Conservation (phyloP, 2,888 invertebrate genomes). For the Drosophila imparisetae region DNA sequence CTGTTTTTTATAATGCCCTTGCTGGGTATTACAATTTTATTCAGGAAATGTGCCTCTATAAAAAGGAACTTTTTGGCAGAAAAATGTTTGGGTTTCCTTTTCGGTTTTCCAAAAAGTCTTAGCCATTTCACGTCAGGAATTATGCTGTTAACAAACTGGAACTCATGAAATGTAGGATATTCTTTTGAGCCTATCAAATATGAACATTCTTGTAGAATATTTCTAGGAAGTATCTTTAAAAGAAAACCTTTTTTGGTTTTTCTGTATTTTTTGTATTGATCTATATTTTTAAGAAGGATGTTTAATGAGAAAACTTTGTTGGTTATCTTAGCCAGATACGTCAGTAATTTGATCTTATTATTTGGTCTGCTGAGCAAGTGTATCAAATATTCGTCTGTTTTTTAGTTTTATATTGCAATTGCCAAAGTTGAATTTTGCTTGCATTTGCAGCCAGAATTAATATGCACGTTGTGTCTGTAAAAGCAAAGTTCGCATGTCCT, state of each 20-base stretch:
- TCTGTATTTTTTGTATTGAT: not conserved
- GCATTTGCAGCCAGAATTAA: slow-evolving; percentile 54
- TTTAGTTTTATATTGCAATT: slow-evolving; percentile 19
- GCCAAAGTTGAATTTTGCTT: slow-evolving; percentile 30
- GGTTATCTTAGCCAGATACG: not conserved
- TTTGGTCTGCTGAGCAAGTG: not conserved
- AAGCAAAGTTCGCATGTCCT: slow-evolving; percentile 17
- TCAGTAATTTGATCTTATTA: not conserved
- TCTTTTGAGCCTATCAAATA: not conserved
- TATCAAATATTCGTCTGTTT: not conserved
- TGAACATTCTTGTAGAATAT: not conserved
- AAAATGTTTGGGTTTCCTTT: not conserved
- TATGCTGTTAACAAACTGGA: not conserved
- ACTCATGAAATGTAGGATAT: not conserved
- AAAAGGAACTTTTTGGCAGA: not conserved
- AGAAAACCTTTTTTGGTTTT: not conserved
- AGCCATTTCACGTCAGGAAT: not conserved
- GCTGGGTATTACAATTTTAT: not conserved
- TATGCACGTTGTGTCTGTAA: slow-evolving; percentile 53
- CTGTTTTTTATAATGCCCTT: slow-evolving; percentile 12
- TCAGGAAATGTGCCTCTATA: not conserved
- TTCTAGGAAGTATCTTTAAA: not conserved
- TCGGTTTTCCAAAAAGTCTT: not conserved
- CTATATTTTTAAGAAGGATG: not conserved
- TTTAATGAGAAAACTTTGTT: not conserved